phyloP scores from a whole-genome alignment of 2,113 vertebrate genomes.

The Centropus bengalensis region DNA sequence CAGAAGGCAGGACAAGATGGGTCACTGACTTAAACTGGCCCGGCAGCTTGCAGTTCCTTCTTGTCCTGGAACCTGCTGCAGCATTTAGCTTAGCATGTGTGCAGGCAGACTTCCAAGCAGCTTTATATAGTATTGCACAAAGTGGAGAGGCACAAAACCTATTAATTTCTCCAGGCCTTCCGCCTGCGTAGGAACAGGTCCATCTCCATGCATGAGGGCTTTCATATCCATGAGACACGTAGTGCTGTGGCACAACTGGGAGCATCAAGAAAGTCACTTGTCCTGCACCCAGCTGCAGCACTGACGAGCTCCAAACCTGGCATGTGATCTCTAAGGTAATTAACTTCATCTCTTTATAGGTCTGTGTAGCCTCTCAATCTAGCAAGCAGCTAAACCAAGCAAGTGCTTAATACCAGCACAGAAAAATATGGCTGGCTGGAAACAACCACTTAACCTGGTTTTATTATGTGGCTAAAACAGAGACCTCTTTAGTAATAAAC shows the following conservation, averaged over 20 bases:
- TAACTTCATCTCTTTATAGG: neutral
- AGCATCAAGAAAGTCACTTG: neutral
- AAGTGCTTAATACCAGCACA: neutral
- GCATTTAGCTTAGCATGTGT: fast-evolving
- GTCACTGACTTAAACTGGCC: neutral
- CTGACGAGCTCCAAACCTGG: neutral
- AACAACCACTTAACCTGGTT: neutral
- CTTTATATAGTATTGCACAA: neutral
- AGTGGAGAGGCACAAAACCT: neutral
- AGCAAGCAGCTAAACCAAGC: neutral
- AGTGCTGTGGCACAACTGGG: fast-evolving
- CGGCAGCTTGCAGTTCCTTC: neutral
- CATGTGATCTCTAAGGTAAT: neutral
- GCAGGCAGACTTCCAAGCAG: neutral
- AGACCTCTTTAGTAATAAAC: neutral
- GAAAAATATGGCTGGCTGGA: neutral
- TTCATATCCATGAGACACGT: neutral
- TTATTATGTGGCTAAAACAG: neutral
- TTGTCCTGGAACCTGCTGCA: neutral
- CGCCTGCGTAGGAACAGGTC: neutral
- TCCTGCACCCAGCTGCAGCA: neutral
- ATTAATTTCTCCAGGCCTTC: fast-evolving
- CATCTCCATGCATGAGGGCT: fast-evolving
- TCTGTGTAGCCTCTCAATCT: neutral
- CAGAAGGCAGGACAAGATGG: neutral